Conservation (phyloP, 2,113 vertebrate genomes). For the Ammodytes dubius region DNA sequence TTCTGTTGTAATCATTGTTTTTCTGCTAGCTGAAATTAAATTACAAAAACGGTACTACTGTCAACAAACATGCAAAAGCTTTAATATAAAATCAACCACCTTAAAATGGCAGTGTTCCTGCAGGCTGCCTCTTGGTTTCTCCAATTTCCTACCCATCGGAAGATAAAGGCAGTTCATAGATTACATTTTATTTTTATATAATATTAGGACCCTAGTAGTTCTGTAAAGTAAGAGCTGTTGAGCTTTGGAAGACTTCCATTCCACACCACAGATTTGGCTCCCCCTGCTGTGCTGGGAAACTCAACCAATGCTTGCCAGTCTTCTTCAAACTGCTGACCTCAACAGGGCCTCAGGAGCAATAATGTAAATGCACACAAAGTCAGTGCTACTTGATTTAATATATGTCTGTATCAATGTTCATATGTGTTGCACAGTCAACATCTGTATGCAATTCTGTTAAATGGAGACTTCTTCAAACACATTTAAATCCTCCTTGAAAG, state of each 20-base stretch:
- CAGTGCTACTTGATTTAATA: conserved; percentile 8
- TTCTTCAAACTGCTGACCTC: conserved; percentile 46
- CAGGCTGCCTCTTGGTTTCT: conserved; percentile 4
- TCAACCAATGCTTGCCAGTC: conserved; percentile 7
- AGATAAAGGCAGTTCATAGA: conserved; percentile 31
- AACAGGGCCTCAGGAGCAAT: conserved; percentile 10
- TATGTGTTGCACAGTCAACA: conserved; percentile 6
- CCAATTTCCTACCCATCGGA: conserved; percentile 25
- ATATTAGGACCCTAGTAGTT: conserved; percentile 28
- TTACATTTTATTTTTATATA: conserved; percentile 48
- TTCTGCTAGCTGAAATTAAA: conserved; percentile 53
- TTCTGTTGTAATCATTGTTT: conserved; percentile 74
- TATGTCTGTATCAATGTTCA: conserved; percentile 31
- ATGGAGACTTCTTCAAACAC: conserved; percentile 17
- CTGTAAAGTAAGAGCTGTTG: conserved; percentile 6
- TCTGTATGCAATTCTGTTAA: conserved; percentile 41
- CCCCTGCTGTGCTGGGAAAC: conserved; percentile 53
- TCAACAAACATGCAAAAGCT: conserved; percentile 64
- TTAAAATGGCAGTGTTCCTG: conserved; percentile 34
- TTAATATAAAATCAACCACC: conserved; percentile 16
- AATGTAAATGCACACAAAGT: conserved; percentile 28
- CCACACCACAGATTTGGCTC: conserved; percentile 67
- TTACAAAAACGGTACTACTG: conserved; percentile 51
- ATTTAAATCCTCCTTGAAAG: conserved; percentile 33
- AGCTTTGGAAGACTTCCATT: conserved; percentile 24